Evolutionary conservation across 2,888 invertebrate genomes (phyloP).

Genomic region (Hypselothyrea guttata): DNA sequence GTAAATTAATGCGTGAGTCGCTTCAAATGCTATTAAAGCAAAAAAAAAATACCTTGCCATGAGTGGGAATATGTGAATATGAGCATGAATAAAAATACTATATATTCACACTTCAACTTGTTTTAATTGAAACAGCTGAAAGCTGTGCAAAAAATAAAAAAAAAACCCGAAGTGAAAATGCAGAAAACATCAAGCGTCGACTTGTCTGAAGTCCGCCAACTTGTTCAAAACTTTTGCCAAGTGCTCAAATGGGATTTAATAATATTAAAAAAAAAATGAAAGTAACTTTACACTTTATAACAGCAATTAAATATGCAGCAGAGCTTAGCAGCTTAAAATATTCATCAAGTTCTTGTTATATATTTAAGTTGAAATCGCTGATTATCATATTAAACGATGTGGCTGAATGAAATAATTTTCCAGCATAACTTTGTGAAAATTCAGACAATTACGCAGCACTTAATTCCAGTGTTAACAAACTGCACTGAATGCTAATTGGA

Average conservation of each 20-base stretch:
- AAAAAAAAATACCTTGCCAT: too few relatives aligned
- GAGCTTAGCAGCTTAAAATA: slow-evolving; percentile 38
- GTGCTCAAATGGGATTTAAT: not conserved
- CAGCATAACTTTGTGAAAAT: too few relatives aligned
- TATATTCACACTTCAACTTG: slow-evolving; percentile 29
- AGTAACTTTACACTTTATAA: slow-evolving; percentile 25
- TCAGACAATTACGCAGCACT: too few relatives aligned
- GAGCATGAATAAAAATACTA: slow-evolving; percentile 5
- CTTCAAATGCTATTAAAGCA: slow-evolving; percentile 38
- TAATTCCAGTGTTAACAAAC: not conserved
- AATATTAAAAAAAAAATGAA: not conserved
- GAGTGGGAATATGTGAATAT: slow-evolving; percentile 11
- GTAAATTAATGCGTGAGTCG: slow-evolving; percentile 62
- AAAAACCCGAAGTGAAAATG: slow-evolving; percentile 17
- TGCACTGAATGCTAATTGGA: too few relatives aligned
- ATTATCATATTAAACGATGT: slow-evolving; percentile 15
- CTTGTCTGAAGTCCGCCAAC: slow-evolving; percentile 28
- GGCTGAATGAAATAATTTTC: not conserved
- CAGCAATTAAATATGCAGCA: slow-evolving; percentile 41
- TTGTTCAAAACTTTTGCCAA: slow-evolving; percentile 51
- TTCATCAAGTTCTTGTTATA: slow-evolving; percentile 28
- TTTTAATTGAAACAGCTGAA: slow-evolving; percentile 45
- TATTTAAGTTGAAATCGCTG: slow-evolving; percentile 2
- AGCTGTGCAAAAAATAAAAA: slow-evolving; percentile 4
- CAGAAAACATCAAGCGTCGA: slow-evolving; percentile 29